phyloP scores from a whole-genome alignment of 1,140 invertebrate species.

The Caerostris darwini region DNA sequence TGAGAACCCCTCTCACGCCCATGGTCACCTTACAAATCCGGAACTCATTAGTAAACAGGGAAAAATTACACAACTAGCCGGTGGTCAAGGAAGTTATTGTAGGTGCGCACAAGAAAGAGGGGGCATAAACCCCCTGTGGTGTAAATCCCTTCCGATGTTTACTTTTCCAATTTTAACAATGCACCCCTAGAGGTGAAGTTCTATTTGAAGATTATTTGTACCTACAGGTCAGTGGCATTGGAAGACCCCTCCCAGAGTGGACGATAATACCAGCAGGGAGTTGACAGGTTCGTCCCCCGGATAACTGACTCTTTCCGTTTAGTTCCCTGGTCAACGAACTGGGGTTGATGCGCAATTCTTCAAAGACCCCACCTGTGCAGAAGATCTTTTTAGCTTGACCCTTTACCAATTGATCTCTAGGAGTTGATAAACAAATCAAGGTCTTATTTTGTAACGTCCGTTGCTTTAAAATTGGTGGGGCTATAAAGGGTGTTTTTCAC shows the following conservation, averaged over 20 bases:
- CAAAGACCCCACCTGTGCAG: not conserved
- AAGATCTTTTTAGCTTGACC: not conserved
- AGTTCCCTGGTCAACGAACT: constrained; percentile 19
- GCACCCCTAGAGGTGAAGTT: not conserved
- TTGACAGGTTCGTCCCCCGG: not conserved
- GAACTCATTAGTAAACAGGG: constrained; percentile 21
- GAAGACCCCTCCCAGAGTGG: not conserved
- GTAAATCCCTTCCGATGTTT: constrained; percentile 17
- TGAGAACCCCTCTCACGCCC: not conserved
- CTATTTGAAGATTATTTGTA: not conserved
- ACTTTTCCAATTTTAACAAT: constrained; percentile 25
- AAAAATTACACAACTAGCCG: not conserved
- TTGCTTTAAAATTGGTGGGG: not conserved
- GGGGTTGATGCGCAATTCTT: not conserved
- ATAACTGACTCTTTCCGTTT: not conserved
- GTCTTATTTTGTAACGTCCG: not conserved
- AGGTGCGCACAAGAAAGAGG: not conserved
- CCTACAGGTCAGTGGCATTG: not conserved
- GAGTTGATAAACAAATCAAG: not conserved
- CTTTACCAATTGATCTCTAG: not conserved
- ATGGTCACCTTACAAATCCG: not conserved
- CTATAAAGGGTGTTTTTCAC: not conserved
- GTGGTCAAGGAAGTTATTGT: not conserved
- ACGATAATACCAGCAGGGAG: not conserved
- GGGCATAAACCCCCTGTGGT: not conserved